Conservation (phyloP, 2,113 vertebrate genomes). For the Diadophis punctatus region DNA sequence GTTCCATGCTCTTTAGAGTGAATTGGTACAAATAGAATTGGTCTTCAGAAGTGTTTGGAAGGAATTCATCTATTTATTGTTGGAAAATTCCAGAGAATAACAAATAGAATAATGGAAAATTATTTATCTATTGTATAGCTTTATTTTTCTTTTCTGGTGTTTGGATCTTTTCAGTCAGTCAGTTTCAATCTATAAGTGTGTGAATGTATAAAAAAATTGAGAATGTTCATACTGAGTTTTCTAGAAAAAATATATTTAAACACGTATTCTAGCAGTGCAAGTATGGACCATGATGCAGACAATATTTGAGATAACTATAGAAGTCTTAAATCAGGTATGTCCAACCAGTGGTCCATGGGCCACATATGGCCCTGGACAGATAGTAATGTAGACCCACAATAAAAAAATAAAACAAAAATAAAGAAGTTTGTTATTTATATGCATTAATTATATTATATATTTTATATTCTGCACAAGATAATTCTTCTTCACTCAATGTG, state of each 20-base stretch:
- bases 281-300: conserved; percentile 1
- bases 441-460: not conserved
- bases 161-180: not conserved
- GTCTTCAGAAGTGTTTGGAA: not conserved
- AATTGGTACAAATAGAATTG: not conserved
- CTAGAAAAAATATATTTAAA: conserved; percentile 28
- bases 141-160: not conserved
- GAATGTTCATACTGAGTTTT: conserved; percentile 5
- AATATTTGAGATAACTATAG: conserved; percentile 1
- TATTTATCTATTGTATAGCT: conserved; percentile 5
- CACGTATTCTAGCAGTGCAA: conserved; percentile 15
- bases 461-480: not conserved
- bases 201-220: not conserved
- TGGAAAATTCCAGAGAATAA: not conserved
- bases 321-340: not conserved
- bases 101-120: conserved; percentile 24
- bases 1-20: not conserved
- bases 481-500: not conserved
- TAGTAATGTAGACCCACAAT: not conserved
- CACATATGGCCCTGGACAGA: not conserved
- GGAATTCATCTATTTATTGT: conserved; percentile 9
- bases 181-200: conserved; percentile 15
- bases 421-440: not conserved
- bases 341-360: not conserved
- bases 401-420: not conserved